Base-by-base conservation (phyloP, 2,113 vertebrate species). In the Tyrannus savana region DNA sequence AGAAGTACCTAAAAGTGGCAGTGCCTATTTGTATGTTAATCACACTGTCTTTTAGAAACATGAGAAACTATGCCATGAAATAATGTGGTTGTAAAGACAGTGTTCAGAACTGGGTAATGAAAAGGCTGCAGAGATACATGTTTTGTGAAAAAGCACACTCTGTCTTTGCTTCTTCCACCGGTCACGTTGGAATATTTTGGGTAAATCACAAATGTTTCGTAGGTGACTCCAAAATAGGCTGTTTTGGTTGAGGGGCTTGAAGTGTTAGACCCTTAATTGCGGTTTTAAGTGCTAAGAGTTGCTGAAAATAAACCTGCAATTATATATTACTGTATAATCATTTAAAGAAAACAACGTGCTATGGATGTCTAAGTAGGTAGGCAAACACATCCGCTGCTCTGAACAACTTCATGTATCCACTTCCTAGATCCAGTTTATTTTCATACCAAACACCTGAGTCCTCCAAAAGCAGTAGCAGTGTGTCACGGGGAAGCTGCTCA, bases 401-500 rank as follows among this genome's bases (percentile, higher is more conserved):
- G n/a, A 93, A 25, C 49, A 87, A 44, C 33, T 93, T 80, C 39
- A 15, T 30, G 23, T 83, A 67, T 67, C 64, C 56, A 55, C 52
- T 90, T 89, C 80, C 83, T 90, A 33, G 31, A 35, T 42, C 30
- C 67, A n/a, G 68, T 60, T 90, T 84, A 19, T 95, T 93, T 90
- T 81, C 80, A 95, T 95, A 56, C 72, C 80, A 64, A 55, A 44
- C 68, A 67, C 52, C 46, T 76, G 72, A 95, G 83, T 92, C 46
- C 63, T 80, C 74, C 92, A 27, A 63, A 90, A 92, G 62, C 80
- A 90, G 79, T 16, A 92, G 72, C 55, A 74, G 10, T 73, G 18
- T 92, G 64, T 90, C 88, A 80, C 62, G 50, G 86, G 76, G 83
- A 92, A 95, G 76, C 52, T 95, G 73, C 62, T 95, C 71, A 69